Evolutionary conservation across 1,140 invertebrate species (phyloP).

Genomic region (Drosophila setifemur): DNA sequence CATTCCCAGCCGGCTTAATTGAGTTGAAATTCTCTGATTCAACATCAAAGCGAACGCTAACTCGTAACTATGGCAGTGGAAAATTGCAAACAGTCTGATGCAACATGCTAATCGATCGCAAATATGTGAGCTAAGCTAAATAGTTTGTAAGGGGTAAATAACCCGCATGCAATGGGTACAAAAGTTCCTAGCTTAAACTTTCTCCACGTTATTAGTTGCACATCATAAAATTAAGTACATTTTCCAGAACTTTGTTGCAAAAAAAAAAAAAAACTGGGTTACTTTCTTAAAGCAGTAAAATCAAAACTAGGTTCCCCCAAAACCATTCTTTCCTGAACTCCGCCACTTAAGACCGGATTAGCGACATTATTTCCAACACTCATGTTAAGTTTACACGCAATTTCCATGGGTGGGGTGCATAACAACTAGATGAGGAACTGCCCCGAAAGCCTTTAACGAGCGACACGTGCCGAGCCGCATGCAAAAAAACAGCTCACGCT

Average conservation of each 20-base stretch:
- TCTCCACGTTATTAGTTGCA: neutral
- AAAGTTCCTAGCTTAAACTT: neutral
- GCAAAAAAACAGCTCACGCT: conserved; percentile 40
- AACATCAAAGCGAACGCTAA: conserved; percentile 12
- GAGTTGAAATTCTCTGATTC: conserved; percentile 19
- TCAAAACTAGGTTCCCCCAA: neutral
- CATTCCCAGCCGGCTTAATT: conserved; percentile 9
- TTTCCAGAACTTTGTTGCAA: too few relatives aligned
- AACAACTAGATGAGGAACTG: neutral
- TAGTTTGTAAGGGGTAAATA: conserved; percentile 3
- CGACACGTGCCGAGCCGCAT: conserved; percentile 33
- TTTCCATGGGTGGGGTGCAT: neutral
- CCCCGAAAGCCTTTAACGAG: conserved; percentile 32
- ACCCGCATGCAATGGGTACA: neutral
- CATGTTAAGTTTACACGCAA: conserved; percentile 28
- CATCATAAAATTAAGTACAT: too few relatives aligned
- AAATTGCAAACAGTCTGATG: conserved; percentile 37
- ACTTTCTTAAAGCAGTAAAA: too few relatives aligned
- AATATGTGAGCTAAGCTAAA: conserved; percentile 10
- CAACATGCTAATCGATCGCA: conserved; percentile 36
- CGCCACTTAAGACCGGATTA: conserved; percentile 13
- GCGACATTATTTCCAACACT: neutral
- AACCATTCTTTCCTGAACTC: neutral
- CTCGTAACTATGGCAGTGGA: conserved; percentile 14
- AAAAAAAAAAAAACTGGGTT: too few relatives aligned